These are phyloP conservation scores for Smittia aterrima DNA, from an alignment of 2,888 invertebrate species.

Conservation along the genomic window DNA sequence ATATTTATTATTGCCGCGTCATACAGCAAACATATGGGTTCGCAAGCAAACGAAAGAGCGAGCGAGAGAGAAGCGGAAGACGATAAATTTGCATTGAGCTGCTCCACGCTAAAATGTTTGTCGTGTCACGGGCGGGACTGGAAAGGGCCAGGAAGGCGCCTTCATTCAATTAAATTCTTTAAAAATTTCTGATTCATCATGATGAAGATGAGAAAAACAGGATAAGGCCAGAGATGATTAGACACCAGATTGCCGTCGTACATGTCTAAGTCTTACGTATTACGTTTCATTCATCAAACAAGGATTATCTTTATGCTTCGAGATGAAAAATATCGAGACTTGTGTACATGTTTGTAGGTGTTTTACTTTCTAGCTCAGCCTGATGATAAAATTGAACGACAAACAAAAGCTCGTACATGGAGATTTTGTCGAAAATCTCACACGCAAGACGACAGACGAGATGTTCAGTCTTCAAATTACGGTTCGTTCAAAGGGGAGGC, in stretches of 20 bases:
- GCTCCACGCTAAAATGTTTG: not conserved
- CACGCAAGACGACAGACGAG: not conserved
- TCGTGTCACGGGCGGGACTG: not conserved
- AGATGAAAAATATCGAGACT: not conserved
- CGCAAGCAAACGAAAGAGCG: not conserved
- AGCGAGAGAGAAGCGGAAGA: not conserved
- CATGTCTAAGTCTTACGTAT: conserved; percentile 20
- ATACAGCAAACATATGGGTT: not conserved
- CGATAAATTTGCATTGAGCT: not conserved
- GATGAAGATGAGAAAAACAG: conserved; percentile 11
- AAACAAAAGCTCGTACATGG: not conserved
- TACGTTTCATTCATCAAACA: conserved; percentile 36
- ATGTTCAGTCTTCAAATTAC: not conserved
- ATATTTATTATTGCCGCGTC: conserved; percentile 23
- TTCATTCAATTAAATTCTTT: conserved; percentile 1
- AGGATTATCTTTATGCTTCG: conserved; percentile 29
- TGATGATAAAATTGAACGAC: conserved; percentile 26
- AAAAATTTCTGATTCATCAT: conserved; percentile 4
- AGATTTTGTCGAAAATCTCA: no score
- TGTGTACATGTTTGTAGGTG: not conserved
- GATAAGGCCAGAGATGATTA: conserved; percentile 26
- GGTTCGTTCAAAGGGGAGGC: no score
- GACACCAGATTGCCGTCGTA: conserved; percentile 35
- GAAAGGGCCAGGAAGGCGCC: not conserved
- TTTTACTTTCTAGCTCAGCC: not conserved